These are phyloP conservation scores for Drosophila takahashii DNA, from an alignment of 1,140 invertebrate genomes.

Conservation along the genomic window DNA sequence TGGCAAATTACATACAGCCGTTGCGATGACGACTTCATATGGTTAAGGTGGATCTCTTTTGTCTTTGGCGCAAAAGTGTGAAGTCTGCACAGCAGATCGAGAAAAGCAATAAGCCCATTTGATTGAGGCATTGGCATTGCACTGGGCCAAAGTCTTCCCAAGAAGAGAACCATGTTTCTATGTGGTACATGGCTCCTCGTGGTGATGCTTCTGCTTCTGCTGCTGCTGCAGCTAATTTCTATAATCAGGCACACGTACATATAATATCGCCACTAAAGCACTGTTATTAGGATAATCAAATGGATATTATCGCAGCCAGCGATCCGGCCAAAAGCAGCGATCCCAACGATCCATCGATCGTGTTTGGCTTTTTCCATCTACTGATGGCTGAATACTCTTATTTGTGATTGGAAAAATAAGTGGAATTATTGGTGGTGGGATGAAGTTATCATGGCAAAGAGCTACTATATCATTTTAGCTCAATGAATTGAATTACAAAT, in stretches of 20 bases:
- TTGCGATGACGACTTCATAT: conserved; percentile 71
- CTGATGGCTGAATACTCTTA: conserved; percentile 8
- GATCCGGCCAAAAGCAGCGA: conserved; percentile 53
- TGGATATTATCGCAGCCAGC: conserved; percentile 82
- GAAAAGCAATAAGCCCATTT: conserved; percentile 53
- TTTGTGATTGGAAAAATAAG: background rate
- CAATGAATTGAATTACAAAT: no score
- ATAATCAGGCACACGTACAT: conserved; percentile 85
- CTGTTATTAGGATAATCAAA: conserved; percentile 85
- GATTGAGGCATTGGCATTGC: conserved; percentile 59
- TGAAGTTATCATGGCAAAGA: background rate
- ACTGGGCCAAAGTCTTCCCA: conserved; percentile 5
- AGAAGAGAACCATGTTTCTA: background rate
- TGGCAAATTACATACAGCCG: conserved; percentile 58
- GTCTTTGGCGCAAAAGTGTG: conserved; percentile 75
- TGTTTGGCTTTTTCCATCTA: background rate
- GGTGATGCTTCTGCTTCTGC: conserved; percentile 13
- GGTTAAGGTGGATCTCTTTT: conserved; percentile 22
- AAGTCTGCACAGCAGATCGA: conserved; percentile 50
- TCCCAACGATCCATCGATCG: conserved; percentile 30
- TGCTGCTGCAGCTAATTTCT: conserved; percentile 74
- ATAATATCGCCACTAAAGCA: conserved; percentile 84
- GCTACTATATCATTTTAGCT: no score
- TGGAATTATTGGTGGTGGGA: background rate
- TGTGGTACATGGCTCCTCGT: background rate